Conservation (phyloP, 2,888 invertebrate species). For the Erynnis tages region DNA sequence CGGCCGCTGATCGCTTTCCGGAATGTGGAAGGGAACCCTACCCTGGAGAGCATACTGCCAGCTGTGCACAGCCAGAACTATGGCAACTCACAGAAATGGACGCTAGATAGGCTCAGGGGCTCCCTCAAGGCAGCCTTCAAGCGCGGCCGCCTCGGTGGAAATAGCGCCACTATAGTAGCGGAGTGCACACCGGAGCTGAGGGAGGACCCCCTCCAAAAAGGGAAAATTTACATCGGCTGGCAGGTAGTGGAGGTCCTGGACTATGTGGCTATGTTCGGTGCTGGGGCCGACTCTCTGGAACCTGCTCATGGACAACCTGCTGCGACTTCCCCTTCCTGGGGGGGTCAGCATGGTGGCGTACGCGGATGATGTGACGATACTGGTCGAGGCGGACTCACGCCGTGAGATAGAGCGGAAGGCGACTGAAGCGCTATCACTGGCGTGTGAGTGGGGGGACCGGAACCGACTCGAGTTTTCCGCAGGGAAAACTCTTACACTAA, state of each 20-base stretch:
- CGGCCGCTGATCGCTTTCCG: not conserved
- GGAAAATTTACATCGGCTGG: constrained; percentile 6
- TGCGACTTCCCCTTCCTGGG: constrained; percentile 1
- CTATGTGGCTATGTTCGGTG: constrained; percentile 32
- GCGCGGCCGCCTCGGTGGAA: not conserved
- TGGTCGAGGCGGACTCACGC: constrained; percentile 24
- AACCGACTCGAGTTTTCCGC: constrained; percentile 35
- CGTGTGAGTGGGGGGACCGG: not conserved
- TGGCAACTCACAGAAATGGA: not conserved
- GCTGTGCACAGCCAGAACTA: not conserved
- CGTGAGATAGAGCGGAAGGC: not conserved
- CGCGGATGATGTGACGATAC: constrained; percentile 37
- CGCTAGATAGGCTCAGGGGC: not conserved
- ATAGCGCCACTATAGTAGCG: not conserved
- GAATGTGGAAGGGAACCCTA: not conserved
- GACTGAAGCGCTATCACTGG: not conserved
- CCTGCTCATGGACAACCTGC: constrained; percentile 14
- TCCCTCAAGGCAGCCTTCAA: not conserved
- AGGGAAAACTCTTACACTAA: constrained; percentile 32
- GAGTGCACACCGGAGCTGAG: not conserved
- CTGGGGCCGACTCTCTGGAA: constrained; percentile 26
- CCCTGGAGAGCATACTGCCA: not conserved
- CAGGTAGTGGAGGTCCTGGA: constrained; percentile 27
- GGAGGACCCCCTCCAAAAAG: not conserved
- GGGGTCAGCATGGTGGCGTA: constrained; percentile 31